Conservation (phyloP, 2,113 vertebrate species). For the Hemichromis elongatus region DNA sequence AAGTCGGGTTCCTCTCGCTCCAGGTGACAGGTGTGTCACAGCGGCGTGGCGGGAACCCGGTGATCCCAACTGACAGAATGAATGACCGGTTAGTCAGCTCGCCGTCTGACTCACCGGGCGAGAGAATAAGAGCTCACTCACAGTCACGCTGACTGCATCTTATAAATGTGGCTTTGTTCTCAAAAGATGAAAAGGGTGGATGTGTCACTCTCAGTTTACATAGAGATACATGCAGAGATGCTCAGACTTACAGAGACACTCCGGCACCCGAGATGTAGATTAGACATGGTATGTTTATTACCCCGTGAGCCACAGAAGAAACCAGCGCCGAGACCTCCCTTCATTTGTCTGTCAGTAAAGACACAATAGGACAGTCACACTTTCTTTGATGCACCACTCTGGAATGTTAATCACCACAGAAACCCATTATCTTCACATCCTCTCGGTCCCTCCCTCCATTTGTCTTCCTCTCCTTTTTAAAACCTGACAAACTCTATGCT, state of each 20-base stretch:
- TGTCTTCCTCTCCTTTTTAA: slow-evolving; percentile 45
- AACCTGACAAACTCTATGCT: slow-evolving; percentile 63
- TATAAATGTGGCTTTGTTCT: not conserved
- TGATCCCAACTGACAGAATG: slow-evolving; percentile 23
- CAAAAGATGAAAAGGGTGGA: not conserved
- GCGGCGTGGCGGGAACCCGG: not conserved
- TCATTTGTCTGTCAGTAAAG: slow-evolving; percentile 45
- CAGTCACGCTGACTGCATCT: not conserved
- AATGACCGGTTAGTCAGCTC: slow-evolving; percentile 45
- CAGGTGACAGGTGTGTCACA: slow-evolving; percentile 54
- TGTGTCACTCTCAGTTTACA: slow-evolving; percentile 22
- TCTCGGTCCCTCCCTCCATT: slow-evolving; percentile 40
- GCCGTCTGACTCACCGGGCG: slow-evolving; percentile 30
- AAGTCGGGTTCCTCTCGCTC: not conserved
- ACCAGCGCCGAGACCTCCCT: slow-evolving; percentile 20
- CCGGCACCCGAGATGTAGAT: slow-evolving; percentile 15
- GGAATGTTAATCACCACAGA: slow-evolving; percentile 64
- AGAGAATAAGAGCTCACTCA: slow-evolving; percentile 5
- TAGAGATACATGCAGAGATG: not conserved
- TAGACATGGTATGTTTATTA: slow-evolving; percentile 44
- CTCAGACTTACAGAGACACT: not conserved
- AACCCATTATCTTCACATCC: slow-evolving; percentile 66
- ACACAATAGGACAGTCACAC: slow-evolving; percentile 55
- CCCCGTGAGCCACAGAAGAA: slow-evolving; percentile 24
- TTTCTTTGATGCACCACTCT: slow-evolving; percentile 28